Evolutionary conservation across 1,140 invertebrate species (phyloP), one percentile per base, ranked within the genome.

Genomic region (Bilobella aurantiaca): DNA sequence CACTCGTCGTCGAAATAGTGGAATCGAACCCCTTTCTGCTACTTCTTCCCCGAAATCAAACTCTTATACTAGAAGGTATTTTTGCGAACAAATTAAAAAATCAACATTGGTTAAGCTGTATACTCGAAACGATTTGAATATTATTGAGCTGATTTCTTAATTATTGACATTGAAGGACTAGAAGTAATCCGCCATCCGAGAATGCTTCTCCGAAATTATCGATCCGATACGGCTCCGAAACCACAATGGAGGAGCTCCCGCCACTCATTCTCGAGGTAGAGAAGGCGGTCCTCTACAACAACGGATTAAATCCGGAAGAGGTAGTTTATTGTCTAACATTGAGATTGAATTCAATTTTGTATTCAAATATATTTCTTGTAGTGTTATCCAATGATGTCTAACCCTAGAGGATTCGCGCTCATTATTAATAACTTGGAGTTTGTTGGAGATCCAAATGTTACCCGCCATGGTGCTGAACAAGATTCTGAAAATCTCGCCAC

Each of bases 401-500:
- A 77, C 28, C 80, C 81, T 23, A 79, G 82, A 46, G 84, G 84
- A 16, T 77, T 80, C 21, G 77, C 82, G 37, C 75, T 85, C 16
- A 77, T 85, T 49, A 80, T 84, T 30, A 83, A 83, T 58, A 83
- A 81, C 63, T 80, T 82, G 1, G 70, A 78, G 49, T 82, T 81
- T 34, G 47, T 71, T 3, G 74, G 75, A 29, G 23, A 32, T 1
- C 25, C 68, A 8, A 3, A 73, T 0, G 66, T 71, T 12, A 69
- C 67, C 14, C 77, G 84, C 53, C 66, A 66, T 0, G 80, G 82
- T 1, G 82, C 82, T 1, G 69, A 78, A 47, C 56, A 76, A 0
- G 84, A 86, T 67, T 74, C 79, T 58, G 42, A 70, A 12, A 81
- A 83, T 70, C 70, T 85, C 3, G 73, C 75, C 5, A 58, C 77